Evolutionary conservation across 2,797 vertebrate species (phyloP), one percentile per base, ranked within the genome.

Genomic region (Sebastes trivittatus): DNA sequence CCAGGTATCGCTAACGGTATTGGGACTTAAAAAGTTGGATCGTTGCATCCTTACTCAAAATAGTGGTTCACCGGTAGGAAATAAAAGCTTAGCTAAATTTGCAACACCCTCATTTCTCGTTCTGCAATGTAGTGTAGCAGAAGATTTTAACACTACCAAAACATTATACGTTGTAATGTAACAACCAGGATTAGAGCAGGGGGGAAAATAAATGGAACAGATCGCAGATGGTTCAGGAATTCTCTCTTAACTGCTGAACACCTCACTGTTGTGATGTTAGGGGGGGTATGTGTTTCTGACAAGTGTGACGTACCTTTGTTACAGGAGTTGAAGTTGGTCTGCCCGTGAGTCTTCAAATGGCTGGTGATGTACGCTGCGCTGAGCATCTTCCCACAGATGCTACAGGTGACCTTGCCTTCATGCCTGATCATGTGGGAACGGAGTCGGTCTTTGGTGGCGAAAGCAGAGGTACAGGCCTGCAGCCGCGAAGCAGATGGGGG

Each of bases 371-470:
- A 99, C 34, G 98, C 98, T 25, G 98, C 98, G 52, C 98, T 99
- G 83, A 99, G 97, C 96, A 99, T 99, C 96, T 99, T 99, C 92
- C 98, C 98, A 88, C 98, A 99, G 96, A 99, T 98, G 95, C 97
- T 99, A 91, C 98, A 99, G 22, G 98, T 99, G 86, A 99, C 98
- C 93, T 99, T 99, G 91, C 98, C 98, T 94, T 99, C 98, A 22
- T 99, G 98, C 84, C 98, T 96, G 94, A 99, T 98, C 98, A 99
- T 99, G 95, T 99, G 98, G 87, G 98, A 99, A 88, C 98, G 97
- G 87, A 99, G 97, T 94, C 98, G 96, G 97, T 99, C 98, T 99
- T 99, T 99, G 96, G 98, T 99, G 96, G 98, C 98, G 93, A 99
- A 99, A 94, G 98, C 98, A 95, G 98, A 98, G 92, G 98, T 99